A percentile compares a stretch with the other conserved stretches of the same genome.
Evolutionary conservation across 2,113 vertebrate species (phyloP).

Genomic region (Pipra filicauda): DNA sequence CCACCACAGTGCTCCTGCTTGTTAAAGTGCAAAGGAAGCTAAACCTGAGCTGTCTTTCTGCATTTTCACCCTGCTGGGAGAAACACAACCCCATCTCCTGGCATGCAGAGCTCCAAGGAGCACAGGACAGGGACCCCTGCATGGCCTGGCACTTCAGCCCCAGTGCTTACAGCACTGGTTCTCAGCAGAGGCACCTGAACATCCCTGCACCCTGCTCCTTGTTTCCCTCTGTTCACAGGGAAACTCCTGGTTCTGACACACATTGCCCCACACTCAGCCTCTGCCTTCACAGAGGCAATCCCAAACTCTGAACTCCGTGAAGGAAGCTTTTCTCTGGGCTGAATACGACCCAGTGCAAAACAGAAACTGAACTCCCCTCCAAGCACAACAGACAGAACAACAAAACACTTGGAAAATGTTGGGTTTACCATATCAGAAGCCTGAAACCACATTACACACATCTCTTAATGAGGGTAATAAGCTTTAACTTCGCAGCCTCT

Average conservation of each 20-base stretch:
- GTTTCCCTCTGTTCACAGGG: background rate
- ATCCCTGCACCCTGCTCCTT: background rate
- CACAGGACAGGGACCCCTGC: background rate
- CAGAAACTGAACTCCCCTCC: constrained; percentile 4
- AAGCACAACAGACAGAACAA: background rate
- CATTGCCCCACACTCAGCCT: background rate
- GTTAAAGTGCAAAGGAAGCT: background rate
- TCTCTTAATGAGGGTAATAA: constrained; percentile 44
- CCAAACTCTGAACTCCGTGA: background rate
- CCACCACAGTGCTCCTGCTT: background rate
- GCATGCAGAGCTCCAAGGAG: background rate
- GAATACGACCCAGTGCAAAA: background rate
- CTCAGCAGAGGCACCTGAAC: background rate
- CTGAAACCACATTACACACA: constrained; percentile 3
- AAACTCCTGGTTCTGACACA: background rate
- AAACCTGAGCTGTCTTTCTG: background rate
- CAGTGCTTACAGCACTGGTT: fast-evolving
- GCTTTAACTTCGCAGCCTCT: constrained; percentile 26
- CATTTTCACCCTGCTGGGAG: background rate
- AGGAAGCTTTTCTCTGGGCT: background rate
- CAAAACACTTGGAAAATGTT: constrained; percentile 7
- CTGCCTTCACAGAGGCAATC: background rate
- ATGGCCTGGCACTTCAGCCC: background rate
- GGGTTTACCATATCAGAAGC: background rate
- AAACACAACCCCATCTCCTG: background rate